Base-by-base conservation (phyloP, 2,113 vertebrate species). In the Irena cyanogastra region DNA sequence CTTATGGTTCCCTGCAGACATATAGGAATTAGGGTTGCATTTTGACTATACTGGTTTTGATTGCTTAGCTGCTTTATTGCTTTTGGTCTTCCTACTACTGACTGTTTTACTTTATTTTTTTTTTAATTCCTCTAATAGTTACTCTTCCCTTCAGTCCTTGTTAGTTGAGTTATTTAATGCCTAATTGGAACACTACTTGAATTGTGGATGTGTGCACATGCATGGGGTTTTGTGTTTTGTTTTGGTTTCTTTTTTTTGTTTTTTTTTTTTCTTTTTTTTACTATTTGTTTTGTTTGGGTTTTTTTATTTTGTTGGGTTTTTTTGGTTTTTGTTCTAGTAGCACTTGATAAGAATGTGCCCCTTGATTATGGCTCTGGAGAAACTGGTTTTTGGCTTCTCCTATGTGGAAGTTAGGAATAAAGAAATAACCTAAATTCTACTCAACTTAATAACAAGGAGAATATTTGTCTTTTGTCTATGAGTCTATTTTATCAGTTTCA, bases 351-450 rank as follows among this genome's bases (percentile, higher is more conserved):
- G 13, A 21, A 22, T 26, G 17, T 61, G 16, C 16, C 12, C 9
- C 8, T 19, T 86, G 15, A 42, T 42, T 52, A 28, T 11, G 16
- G 11, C 17, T 52, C 5, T 35, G 35, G 60, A 60, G 20, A 59
- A 71, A n/a, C 30, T 27, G 9, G 0, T 2, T 50, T 75, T 52
- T 61, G 1, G 6, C 11, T 82, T 89, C 7, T 37, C 30, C 2
- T 54, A 2, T 64, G 56, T 63, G 4, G 5, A 68, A 69, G 26
- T 57, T 54, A 54, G 5, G 14, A 72, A 76, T 42, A 52, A 80
- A 65, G 5, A 56, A 72, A 86, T 44, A 33, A 45, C 9, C 27
- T 63, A 31, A 44, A 68, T 59, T 50, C 21, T 31, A 35, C 21
- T 50, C 37, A 50, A 42, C 21, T 42, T 66, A 44, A 16, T 26